phyloP scores from a whole-genome alignment of 1,140 invertebrate genomes.

The Bombus terrestris region DNA sequence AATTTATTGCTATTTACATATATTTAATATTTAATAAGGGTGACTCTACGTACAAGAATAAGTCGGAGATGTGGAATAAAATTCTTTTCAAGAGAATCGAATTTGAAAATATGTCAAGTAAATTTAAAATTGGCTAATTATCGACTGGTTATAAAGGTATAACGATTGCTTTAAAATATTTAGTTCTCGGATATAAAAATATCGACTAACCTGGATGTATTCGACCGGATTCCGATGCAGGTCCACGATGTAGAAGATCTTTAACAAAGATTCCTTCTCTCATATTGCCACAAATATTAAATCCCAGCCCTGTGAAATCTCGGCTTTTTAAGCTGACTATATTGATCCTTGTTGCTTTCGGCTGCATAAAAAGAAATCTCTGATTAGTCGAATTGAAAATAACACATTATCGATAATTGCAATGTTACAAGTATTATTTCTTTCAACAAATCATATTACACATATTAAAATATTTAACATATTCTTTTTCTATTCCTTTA shows the following conservation, averaged over 20 bases:
- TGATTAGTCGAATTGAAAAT: neutral
- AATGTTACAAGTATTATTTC: neutral
- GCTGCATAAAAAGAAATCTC: slow-evolving; percentile 67
- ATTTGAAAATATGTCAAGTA: too few species aligned
- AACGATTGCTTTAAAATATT: too few species aligned
- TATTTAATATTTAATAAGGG: neutral
- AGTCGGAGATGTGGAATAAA: too few species aligned
- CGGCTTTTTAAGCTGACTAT: slow-evolving; percentile 90
- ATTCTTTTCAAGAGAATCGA: too few species aligned
- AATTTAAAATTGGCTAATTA: too few species aligned
- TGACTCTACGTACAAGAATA: too few species aligned
- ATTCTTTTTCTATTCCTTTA: neutral
- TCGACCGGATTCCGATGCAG: slow-evolving; percentile 92
- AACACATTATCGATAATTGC: neutral
- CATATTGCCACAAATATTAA: slow-evolving; percentile 94
- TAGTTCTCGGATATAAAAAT: neutral
- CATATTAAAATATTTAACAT: neutral
- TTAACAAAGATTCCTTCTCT: slow-evolving; percentile 94
- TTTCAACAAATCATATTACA: neutral
- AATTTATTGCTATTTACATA: neutral
- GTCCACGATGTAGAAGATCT: slow-evolving; percentile 92
- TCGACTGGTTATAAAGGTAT: too few species aligned
- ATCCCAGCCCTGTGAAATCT: slow-evolving; percentile 95
- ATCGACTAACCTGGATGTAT: slow-evolving; percentile 89
- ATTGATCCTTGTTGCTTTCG: slow-evolving; percentile 81